Percentiles rank a stretch among this genome's conserved stretches.
phyloP scores from a whole-genome alignment of 2,888 invertebrate genomes.

The Oxytorus armatus region DNA sequence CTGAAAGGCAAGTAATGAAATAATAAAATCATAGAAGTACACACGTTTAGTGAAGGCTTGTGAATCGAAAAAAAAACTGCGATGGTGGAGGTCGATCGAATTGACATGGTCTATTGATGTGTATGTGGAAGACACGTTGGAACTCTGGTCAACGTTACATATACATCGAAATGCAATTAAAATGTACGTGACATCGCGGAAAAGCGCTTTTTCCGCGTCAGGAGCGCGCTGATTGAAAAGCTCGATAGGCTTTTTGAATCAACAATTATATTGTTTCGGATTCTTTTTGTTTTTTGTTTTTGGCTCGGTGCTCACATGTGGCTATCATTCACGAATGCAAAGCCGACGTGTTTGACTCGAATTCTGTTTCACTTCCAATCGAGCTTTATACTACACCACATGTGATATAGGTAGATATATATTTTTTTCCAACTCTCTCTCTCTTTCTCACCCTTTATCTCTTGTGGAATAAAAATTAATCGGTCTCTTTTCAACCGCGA shows the following conservation, averaged over 20 bases:
- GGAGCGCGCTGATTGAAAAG: constrained; percentile 41
- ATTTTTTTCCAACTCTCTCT: constrained; percentile 1
- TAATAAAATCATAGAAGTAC: too few species aligned
- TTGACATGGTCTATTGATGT: background rate
- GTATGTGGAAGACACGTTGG: background rate
- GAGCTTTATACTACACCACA: background rate
- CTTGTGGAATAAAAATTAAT: constrained; percentile 69
- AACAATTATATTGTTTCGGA: constrained; percentile 31
- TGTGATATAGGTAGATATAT: background rate
- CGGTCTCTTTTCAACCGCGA: constrained; percentile 69
- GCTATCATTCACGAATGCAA: background rate
- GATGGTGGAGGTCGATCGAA: background rate
- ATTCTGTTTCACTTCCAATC: background rate
- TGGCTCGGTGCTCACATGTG: background rate
- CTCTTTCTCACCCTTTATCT: constrained; percentile 1
- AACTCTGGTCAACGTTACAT: constrained; percentile 22
- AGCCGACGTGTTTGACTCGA: background rate
- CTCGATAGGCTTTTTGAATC: constrained; percentile 35
- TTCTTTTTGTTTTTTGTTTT: constrained; percentile 18
- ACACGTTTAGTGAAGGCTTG: too few species aligned
- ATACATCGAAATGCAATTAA: constrained; percentile 49
- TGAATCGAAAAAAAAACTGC: background rate
- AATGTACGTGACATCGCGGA: constrained; percentile 31
- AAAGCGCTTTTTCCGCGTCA: constrained; percentile 26
- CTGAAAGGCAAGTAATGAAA: too few species aligned